Conservation (phyloP, 2,797 vertebrate genomes). For the Danio tinwini region DNA sequence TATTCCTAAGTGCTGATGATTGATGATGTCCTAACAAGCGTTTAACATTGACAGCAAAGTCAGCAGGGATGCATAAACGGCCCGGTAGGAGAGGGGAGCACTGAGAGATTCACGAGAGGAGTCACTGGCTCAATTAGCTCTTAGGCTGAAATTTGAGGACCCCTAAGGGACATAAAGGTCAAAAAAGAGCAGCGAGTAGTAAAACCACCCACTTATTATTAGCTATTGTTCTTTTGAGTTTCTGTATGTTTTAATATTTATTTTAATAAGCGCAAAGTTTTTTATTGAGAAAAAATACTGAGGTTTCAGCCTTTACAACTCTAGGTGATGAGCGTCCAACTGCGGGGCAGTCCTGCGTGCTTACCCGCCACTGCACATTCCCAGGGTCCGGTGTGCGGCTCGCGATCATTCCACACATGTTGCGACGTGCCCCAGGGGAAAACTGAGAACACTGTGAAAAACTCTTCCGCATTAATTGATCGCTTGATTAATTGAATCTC, state of each 20-base stretch:
- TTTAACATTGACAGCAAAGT: constrained; percentile 84
- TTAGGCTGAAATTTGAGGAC: constrained; percentile 74
- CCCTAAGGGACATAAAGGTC: constrained; percentile 65
- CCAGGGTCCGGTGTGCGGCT: constrained; percentile 63
- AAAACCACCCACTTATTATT: constrained; percentile 13
- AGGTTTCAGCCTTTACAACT: constrained; percentile 10
- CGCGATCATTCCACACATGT: constrained; percentile 73
- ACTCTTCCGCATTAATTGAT: constrained; percentile 68
- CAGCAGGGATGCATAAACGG: constrained; percentile 82
- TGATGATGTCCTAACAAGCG: constrained; percentile 83
- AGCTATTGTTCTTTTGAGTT: neutral
- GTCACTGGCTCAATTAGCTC: constrained; percentile 80
- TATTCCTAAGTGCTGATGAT: constrained; percentile 81
- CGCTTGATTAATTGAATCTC: constrained; percentile 76
- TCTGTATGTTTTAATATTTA: neutral
- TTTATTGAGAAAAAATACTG: neutral
- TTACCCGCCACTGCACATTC: constrained; percentile 66
- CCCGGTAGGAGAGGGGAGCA: constrained; percentile 68
- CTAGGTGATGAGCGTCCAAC: constrained; percentile 56
- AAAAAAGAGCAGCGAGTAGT: constrained; percentile 6
- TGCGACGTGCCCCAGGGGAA: constrained; percentile 72
- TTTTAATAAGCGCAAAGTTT: neutral
- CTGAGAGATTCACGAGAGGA: constrained; percentile 69
- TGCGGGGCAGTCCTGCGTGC: constrained; percentile 54
- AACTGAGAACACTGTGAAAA: constrained; percentile 67